Evolutionary conservation across 2,888 invertebrate genomes (phyloP), one percentile per base, ranked within the genome.

Genomic region (Blastobasis lacticolella): DNA sequence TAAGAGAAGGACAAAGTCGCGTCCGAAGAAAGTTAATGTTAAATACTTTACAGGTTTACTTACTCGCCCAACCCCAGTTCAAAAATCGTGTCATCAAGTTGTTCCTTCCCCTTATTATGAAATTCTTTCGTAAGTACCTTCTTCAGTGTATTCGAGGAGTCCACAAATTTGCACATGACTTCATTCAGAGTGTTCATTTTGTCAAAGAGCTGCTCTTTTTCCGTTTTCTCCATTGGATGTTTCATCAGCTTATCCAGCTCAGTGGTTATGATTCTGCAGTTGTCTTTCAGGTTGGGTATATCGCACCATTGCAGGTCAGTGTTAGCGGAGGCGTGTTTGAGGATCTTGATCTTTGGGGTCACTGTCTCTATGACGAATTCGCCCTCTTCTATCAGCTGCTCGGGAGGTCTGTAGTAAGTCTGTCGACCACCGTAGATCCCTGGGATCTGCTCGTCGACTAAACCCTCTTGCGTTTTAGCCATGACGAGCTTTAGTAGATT

Each of bases 101-200:
- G 53, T 4, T 67, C 63, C 3, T 68, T 67, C 23, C 68, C 67
- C 5, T 62, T 61, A 6, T 58, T 67, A 8, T 76, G 77, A 44
- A 73, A 69, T 56, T 80, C 79, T 42, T 81, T 81, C 0, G 69
- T 72, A 53, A 86, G 44, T 4, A 77, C 81, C 54, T 73, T 79
- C 57, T 83, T 87, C 52, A 87, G 51, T 0, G 75, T 73, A 45
- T 84, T 84, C 0, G 86, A 79, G 0, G 87, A 85, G 46, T 81
- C 75, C 0, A 78, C 79, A 52, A 84, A 84, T 57, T 80, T 82
- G 56, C 79, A 80, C 87, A 88, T 88, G 10, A 70, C 84, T 6
- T 84, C 78, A 37, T 80, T 83, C 1, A 87, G 42, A 0, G 71
- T 73, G 52, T 81, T 72, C 81, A 88, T 85, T 57, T 86, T 88